Conservation (phyloP, 2,113 vertebrate species). For the Rousettus leschenaultii region DNA sequence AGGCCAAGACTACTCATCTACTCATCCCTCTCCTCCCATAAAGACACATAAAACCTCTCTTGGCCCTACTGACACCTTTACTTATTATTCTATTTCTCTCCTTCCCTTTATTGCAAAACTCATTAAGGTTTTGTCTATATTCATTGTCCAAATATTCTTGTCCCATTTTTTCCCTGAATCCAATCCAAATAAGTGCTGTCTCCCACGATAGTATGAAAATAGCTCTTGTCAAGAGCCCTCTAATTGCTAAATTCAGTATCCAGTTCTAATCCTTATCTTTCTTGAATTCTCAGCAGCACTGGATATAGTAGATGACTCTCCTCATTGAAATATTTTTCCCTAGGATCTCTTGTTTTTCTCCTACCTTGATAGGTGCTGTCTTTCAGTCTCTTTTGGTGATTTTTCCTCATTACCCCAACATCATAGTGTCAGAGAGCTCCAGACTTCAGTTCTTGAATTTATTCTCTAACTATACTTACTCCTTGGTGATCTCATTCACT, state of each 20-base stretch:
- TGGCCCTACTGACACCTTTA: not conserved
- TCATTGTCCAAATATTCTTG: not conserved
- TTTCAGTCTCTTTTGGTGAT: not conserved
- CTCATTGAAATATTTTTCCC: not conserved
- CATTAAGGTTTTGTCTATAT: not conserved
- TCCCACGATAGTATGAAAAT: not conserved
- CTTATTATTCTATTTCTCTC: not conserved
- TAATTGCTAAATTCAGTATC: not conserved
- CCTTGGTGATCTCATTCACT: not conserved
- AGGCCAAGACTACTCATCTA: not conserved
- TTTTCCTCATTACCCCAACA: not conserved
- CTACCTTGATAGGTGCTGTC: not conserved
- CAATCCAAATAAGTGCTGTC: not conserved
- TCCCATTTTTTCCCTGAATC: not conserved
- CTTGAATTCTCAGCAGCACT: not conserved
- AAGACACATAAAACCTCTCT: not conserved
- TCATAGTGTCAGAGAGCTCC: not conserved
- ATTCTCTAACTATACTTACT: not conserved
- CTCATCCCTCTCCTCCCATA: fast-evolving
- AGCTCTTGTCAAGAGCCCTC: not conserved
- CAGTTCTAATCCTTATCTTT: not conserved
- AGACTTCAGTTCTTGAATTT: not conserved
- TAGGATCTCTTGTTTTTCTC: not conserved
- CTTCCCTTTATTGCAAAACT: not conserved
- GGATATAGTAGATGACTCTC: not conserved